Percentiles rank a stretch among this genome's conserved stretches.
Conservation (phyloP, 2,888 invertebrate genomes). For the Minunthozetes semirufus region DNA sequence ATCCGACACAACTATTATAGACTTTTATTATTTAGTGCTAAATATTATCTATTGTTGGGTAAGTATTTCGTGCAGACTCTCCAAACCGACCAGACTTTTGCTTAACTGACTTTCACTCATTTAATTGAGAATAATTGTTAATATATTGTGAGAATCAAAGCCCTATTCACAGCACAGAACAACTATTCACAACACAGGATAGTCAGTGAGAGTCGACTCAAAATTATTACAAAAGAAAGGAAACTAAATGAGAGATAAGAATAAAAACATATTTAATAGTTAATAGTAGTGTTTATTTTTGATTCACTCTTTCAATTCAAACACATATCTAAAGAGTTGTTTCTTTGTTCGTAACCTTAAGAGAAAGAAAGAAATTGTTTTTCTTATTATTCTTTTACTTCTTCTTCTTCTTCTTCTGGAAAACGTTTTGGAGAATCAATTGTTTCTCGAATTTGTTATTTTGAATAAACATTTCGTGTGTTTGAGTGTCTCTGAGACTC, state of each 20-base stretch:
- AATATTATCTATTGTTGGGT: slow-evolving; percentile 19
- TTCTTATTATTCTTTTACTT: neutral
- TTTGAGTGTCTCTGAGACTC: neutral
- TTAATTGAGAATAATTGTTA: slow-evolving; percentile 26
- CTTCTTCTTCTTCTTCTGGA: neutral
- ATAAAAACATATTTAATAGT: neutral
- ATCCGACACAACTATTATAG: slow-evolving; percentile 1
- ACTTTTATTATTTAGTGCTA: neutral
- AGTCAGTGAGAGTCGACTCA: neutral
- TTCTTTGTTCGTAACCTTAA: neutral
- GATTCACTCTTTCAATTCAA: neutral
- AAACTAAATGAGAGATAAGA: slow-evolving; percentile 1
- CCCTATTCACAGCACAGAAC: neutral
- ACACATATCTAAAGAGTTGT: neutral
- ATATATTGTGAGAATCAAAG: neutral
- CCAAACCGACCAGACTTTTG: neutral
- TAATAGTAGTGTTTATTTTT: neutral
- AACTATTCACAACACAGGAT: neutral
- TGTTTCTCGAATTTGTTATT: slow-evolving; percentile 19
- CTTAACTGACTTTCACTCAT: neutral
- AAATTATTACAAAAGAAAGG: neutral
- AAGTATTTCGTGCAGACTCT: slow-evolving; percentile 3
- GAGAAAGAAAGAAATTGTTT: slow-evolving; percentile 11
- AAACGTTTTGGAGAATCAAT: slow-evolving; percentile 6
- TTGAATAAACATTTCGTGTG: slow-evolving; percentile 24